Percentiles rank a stretch among this genome's conserved stretches.
Conservation (phyloP, 2,888 invertebrate species). For the Mamestra brassicae region DNA sequence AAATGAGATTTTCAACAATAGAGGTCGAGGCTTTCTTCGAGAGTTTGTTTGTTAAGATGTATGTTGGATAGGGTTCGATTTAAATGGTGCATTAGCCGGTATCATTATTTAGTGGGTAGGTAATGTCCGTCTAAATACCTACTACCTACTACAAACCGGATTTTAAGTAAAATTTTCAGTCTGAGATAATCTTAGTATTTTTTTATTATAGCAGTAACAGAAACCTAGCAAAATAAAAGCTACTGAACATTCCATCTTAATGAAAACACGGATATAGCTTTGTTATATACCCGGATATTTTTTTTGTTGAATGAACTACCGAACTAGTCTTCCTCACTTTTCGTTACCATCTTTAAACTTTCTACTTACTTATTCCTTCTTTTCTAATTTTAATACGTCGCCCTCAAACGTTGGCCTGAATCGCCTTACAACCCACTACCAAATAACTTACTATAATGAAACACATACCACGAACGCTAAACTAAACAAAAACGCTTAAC, state of each 20-base stretch:
- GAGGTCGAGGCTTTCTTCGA: constrained; percentile 56
- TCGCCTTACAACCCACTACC: background rate
- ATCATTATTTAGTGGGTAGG: constrained; percentile 17
- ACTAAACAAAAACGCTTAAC: background rate
- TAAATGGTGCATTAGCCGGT: constrained; percentile 8
- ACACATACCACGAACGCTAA: background rate
- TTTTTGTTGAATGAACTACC: no score
- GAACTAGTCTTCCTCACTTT: background rate
- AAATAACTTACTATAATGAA: no score
- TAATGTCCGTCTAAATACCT: background rate
- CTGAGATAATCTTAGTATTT: no score
- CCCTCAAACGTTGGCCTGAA: background rate
- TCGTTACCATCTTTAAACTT: background rate
- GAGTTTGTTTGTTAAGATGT: constrained; percentile 47
- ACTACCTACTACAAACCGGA: background rate
- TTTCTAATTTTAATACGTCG: background rate
- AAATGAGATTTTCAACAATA: constrained; percentile 68
- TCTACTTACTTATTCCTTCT: background rate
- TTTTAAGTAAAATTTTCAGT: no score
- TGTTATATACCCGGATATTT: no score
- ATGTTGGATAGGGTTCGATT: constrained; percentile 33
- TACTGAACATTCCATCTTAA: no score
- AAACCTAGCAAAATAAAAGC: background rate
- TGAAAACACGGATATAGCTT: background rate
- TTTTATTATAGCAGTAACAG: background rate